A percentile compares a stretch with the other conserved stretches of the same genome.
Evolutionary conservation across 2,113 vertebrate species (phyloP).

Genomic region (Probosciger aterrimus): DNA sequence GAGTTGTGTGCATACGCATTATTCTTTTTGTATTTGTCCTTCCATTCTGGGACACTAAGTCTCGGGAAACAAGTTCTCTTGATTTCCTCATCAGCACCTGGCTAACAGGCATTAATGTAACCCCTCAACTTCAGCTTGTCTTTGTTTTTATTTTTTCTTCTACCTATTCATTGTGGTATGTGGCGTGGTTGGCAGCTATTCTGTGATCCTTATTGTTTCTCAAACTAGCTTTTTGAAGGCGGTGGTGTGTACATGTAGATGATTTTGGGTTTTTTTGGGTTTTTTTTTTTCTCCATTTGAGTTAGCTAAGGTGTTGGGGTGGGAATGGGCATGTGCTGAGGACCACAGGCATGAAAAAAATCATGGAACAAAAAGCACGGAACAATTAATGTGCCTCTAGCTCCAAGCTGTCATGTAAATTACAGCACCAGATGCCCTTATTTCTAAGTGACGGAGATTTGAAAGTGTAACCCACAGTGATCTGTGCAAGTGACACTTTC

Average conservation of each 20-base stretch:
- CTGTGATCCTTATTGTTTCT: background rate
- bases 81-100: background rate
- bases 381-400: background rate
- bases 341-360: background rate
- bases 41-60: background rate
- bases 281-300: background rate
- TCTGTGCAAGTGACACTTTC: background rate
- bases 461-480: background rate
- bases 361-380: background rate
- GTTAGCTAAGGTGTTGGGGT: background rate
- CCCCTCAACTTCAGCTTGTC: background rate
- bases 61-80: background rate
- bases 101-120: background rate
- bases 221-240: background rate
- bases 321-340: background rate
- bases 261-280: rapidly evolving
- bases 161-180: background rate
- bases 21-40: background rate
- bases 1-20: rapidly evolving
- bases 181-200: background rate
- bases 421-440: background rate
- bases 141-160: background rate
- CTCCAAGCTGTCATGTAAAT: background rate
- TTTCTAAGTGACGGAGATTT: background rate
- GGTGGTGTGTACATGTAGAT: background rate